Conservation (phyloP, 2,797 vertebrate genomes). For the Semotilus atromaculatus region DNA sequence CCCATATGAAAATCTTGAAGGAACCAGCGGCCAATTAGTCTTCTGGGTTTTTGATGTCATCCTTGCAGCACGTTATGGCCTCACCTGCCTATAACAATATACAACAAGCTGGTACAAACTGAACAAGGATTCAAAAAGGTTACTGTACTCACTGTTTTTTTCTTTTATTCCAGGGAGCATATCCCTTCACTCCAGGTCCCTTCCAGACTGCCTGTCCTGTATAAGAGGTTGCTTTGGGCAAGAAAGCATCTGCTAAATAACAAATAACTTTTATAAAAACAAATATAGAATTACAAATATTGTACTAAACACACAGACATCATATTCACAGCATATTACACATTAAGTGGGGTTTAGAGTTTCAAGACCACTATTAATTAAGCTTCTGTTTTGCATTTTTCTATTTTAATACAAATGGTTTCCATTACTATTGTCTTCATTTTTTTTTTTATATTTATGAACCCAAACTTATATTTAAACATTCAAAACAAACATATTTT, state of each 20-base stretch:
- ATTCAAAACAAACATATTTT: background rate
- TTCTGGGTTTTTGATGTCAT: background rate
- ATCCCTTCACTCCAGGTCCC: background rate
- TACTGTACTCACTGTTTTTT: slow-evolving; percentile 23
- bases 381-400: background rate
- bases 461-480: background rate
- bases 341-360: background rate
- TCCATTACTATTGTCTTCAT: background rate
- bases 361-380: background rate
- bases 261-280: background rate
- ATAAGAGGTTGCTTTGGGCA: background rate
- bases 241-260: background rate
- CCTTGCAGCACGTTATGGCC: background rate
- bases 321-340: background rate
- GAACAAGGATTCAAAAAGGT: background rate
- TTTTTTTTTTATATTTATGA: background rate
- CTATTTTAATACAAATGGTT: background rate
- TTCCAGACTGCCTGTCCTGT: background rate
- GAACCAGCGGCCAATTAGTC: background rate
- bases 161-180: background rate
- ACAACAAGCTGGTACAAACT: slow-evolving; percentile 1
- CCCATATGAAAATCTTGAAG: background rate
- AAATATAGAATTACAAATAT: background rate
- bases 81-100: slow-evolving; percentile 23
- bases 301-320: background rate